These are phyloP conservation scores for Hypotaenidia philippensis DNA, from an alignment of 2,797 vertebrate genomes.

Conservation along the genomic window DNA sequence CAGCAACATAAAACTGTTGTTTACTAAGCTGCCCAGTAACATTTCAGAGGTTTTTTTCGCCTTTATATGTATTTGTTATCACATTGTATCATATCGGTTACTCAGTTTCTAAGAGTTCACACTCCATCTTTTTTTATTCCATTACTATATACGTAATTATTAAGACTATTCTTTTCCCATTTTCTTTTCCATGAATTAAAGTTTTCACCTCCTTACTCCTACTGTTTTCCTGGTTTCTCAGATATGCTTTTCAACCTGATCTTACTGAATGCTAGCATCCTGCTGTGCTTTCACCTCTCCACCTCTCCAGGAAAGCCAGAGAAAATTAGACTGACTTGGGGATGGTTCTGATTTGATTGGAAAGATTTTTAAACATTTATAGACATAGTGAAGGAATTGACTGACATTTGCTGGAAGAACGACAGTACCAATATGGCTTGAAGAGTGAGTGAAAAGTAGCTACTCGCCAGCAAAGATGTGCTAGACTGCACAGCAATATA, in stretches of 20 bases:
- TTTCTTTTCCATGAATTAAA: conserved; percentile 2
- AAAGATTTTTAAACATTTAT: conserved; percentile 9
- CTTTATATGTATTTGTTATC: not conserved
- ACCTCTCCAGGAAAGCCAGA: conserved; percentile 11
- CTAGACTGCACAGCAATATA: not conserved
- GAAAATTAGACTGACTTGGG: not conserved
- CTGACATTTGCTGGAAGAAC: not conserved
- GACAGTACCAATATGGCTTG: not conserved
- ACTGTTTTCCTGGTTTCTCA: conserved; percentile 28
- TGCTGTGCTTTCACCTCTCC: conserved; percentile 53
- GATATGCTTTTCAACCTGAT: conserved; percentile 9
- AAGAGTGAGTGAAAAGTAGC: not conserved
- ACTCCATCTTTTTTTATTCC: not conserved
- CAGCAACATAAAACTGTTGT: not conserved
- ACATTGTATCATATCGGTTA: not conserved
- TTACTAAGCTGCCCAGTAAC: not conserved
- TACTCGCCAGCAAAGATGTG: not conserved
- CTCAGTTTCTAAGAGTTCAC: not conserved
- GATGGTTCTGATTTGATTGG: conserved; percentile 34
- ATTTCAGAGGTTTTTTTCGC: not conserved
- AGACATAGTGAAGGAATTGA: not conserved
- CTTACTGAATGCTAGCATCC: not conserved
- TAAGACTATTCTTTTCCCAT: not conserved
- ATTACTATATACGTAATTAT: not conserved
- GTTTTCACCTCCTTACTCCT: not conserved